Evolutionary conservation across 2,797 vertebrate species (phyloP).

Genomic region (Diglossa cyanea): DNA sequence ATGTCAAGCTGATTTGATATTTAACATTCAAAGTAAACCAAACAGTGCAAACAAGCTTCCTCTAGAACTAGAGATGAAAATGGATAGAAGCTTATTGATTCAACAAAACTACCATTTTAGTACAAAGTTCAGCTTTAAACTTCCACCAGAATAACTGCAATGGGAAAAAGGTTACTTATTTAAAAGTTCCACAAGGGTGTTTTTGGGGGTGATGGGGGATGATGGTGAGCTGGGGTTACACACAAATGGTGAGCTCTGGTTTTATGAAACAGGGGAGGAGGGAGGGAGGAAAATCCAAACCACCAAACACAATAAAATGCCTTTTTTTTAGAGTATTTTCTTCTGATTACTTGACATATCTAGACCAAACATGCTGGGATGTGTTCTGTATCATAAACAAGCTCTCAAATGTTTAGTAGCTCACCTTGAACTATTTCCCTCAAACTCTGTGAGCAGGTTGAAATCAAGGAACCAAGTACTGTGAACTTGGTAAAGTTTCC

Average conservation of each 20-base stretch:
- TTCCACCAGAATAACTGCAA: neutral
- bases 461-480: neutral
- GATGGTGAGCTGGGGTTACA: fast-evolving
- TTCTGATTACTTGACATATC: neutral
- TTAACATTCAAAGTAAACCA: slow-evolving; percentile 51
- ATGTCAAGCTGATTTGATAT: slow-evolving; percentile 51
- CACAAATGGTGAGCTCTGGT: neutral
- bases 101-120: slow-evolving; percentile 30
- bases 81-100: slow-evolving; percentile 46
- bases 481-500: neutral
- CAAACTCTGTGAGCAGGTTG: neutral
- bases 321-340: neutral
- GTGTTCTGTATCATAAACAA: neutral
- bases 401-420: neutral
- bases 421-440: neutral
- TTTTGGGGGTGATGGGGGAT: neutral
- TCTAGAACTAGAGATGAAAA: slow-evolving; percentile 31
- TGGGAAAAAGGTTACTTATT: neutral
- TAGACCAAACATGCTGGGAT: neutral
- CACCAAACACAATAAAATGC: fast-evolving
- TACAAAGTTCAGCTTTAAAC: slow-evolving; percentile 58
- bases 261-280: neutral
- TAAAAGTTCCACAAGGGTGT: neutral
- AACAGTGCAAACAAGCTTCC: slow-evolving; percentile 42
- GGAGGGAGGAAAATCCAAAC: neutral